Evolutionary conservation across 2,797 vertebrate genomes (phyloP), one percentile per base, ranked within the genome.

Genomic region (Myotis planiceps): DNA sequence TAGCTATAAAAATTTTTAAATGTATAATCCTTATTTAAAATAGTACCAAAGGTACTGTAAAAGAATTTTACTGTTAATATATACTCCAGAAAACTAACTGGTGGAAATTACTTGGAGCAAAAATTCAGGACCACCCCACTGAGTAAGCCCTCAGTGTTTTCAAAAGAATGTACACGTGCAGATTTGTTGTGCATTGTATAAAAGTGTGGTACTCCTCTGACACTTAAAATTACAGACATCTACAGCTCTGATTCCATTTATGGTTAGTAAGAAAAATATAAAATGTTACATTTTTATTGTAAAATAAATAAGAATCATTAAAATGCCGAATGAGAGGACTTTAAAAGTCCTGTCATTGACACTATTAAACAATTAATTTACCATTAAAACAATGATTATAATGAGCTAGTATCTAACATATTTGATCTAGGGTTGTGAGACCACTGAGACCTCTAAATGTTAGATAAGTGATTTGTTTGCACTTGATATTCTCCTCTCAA

Each of bases 331-430:
- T 84, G 83, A 92, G 32, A 96, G 68, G 37, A 80, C 34, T 47
- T 95, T 86, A 42, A 65, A 94, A 94, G 51, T 72, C 74, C 21
- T 71, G 21, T 71, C 37, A 79, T 47, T 55, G 29, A 75, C n/a
- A 82, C 39, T 92, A 95, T 83, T 81, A 75, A 71, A 92, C 94
- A 95, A 95, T 87, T 80, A 93, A 92, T 71, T 81, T 90, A 42
- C 55, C 95, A 34, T 95, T 83, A 93, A 97, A 96, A 97, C 45
- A 92, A 88, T 96, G 71, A 81, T 85, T 95, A 69, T 47, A 93
- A 91, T 32, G 58, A 95, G 58, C 75, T 6, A 96, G 63, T 95
- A 88, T 80, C 95, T 91, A 93, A 72, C 14, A 80, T 60, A 91
- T 60, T 65, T 92, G 88, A 87, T 74, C 49, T 90, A 63, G 47